These are phyloP conservation scores for Gyrodactylus salaris DNA, from an alignment of 1,140 invertebrate genomes.

Conservation along the genomic window DNA sequence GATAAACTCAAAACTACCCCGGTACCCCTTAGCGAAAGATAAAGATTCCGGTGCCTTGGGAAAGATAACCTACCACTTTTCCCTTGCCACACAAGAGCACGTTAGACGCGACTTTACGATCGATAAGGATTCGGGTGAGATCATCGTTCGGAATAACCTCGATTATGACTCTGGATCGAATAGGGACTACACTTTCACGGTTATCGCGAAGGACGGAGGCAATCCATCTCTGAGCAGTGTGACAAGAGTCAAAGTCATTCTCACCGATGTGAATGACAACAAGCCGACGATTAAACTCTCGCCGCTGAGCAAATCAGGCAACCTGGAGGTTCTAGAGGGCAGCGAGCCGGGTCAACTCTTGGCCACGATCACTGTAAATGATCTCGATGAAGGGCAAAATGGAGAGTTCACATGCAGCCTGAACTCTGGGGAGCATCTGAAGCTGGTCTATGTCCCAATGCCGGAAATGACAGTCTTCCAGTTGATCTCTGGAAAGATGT, in stretches of 20 bases:
- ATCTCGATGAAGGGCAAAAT: not conserved
- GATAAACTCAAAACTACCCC: not conserved
- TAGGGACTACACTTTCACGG: not conserved
- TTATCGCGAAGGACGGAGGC: not conserved
- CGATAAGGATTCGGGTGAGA: not conserved
- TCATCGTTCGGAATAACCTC: not conserved
- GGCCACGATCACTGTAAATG: not conserved
- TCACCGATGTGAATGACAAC: constrained; percentile 1
- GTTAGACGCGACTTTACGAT: not conserved
- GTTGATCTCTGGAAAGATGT: not conserved
- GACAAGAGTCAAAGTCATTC: not conserved
- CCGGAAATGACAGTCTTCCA: not conserved
- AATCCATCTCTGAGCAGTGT: not conserved
- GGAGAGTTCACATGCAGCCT: not conserved
- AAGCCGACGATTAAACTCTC: not conserved
- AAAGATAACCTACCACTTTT: not conserved
- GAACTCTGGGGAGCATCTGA: not conserved
- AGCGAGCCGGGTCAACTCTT: not conserved
- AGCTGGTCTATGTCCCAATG: not conserved
- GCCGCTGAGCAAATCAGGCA: not conserved
- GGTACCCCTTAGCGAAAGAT: not conserved
- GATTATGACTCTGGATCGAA: not conserved
- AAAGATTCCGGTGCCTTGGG: not conserved
- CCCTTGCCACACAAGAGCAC: not conserved
- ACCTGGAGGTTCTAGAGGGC: not conserved